A percentile compares a stretch with the other conserved stretches of the same genome.
These are phyloP conservation scores for Calypte anna DNA, from an alignment of 2,113 vertebrate genomes.

Conservation along the genomic window DNA sequence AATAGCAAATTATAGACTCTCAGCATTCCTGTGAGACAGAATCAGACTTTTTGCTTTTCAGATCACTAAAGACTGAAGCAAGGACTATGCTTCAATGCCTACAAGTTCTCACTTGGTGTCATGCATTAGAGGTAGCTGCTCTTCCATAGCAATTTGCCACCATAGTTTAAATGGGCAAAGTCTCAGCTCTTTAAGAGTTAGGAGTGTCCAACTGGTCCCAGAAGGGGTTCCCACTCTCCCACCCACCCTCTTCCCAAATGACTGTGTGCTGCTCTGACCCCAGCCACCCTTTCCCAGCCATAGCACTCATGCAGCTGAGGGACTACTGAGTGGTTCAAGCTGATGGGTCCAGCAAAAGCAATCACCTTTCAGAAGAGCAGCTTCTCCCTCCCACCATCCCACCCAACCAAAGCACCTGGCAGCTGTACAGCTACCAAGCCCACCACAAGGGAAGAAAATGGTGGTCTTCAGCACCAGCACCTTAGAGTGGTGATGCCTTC, in stretches of 20 bases:
- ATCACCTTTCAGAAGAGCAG: neutral
- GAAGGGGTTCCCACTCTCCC: neutral
- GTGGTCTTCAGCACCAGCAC: neutral
- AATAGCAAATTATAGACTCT: neutral
- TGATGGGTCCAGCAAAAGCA: neutral
- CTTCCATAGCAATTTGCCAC: neutral
- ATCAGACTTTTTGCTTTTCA: neutral
- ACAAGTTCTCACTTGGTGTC: neutral
- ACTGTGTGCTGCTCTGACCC: neutral
- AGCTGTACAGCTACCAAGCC: neutral
- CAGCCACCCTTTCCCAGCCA: neutral
- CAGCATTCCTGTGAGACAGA: neutral
- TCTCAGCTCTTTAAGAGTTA: neutral
- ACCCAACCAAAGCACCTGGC: neutral
- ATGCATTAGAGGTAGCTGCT: neutral
- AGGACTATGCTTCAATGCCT: neutral
- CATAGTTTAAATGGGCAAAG: neutral
- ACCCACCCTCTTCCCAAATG: neutral
- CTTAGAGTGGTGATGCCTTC: neutral
- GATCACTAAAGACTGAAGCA: neutral
- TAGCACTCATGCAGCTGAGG: neutral
- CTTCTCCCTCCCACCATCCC: neutral
- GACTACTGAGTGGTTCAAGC: neutral
- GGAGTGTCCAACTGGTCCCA: neutral
- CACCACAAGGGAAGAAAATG: neutral